Conservation (phyloP, 2,797 vertebrate genomes). For the Intellagama lesueurii region DNA sequence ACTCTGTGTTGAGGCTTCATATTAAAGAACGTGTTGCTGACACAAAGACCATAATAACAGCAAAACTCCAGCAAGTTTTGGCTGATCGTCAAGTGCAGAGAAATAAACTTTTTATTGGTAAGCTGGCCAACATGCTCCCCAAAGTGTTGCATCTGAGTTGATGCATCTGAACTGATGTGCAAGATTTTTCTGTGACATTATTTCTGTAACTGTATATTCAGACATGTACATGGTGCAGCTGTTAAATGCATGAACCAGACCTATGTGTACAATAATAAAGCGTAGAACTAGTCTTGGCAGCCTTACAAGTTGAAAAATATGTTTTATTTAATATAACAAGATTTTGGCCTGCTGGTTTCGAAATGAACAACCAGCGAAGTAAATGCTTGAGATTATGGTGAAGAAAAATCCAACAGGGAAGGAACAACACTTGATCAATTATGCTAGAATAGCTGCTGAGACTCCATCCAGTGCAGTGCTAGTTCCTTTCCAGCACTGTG, state of each 20-base stretch:
- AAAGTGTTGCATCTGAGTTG: no score
- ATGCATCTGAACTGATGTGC: not conserved
- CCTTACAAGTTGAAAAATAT: not conserved
- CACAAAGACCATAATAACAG: no score
- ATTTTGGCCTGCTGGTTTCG: not conserved
- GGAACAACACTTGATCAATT: not conserved
- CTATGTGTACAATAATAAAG: not conserved
- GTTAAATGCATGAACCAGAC: not conserved
- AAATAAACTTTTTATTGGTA: not conserved
- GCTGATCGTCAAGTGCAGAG: not conserved
- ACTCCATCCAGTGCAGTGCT: constrained; percentile 39
- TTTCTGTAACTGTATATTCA: not conserved
- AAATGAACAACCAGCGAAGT: not conserved
- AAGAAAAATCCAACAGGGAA: constrained; percentile 25
- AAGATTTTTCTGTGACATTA: not conserved
- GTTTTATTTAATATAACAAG: not conserved
- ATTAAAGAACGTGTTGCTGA: no score
- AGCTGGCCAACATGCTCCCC: no score
- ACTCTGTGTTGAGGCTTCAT: no score
- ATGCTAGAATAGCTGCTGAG: constrained; percentile 24
- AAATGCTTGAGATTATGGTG: constrained; percentile 23
- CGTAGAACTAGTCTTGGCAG: not conserved
- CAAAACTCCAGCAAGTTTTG: not conserved
- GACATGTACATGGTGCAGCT: not conserved
- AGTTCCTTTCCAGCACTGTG: constrained; percentile 39